Evolutionary conservation across 2,888 invertebrate genomes (phyloP).

Genomic region (Drosophila peninsularis): DNA sequence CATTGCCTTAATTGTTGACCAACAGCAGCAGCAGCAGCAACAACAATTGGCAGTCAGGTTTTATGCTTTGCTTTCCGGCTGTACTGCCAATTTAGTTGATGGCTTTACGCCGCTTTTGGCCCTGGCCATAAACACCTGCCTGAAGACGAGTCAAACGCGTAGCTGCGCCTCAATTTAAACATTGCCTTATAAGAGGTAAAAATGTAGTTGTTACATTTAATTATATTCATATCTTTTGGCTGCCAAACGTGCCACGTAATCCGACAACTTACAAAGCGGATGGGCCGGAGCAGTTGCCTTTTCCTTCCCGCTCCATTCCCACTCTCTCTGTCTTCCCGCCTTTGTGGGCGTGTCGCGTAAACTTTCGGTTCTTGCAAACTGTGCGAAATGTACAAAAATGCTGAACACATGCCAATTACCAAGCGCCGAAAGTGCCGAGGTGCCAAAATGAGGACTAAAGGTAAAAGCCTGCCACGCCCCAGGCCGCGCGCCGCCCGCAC

Average conservation of each 20-base stretch:
- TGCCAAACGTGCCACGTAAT: conserved; percentile 73
- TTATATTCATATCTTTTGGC: conserved; percentile 76
- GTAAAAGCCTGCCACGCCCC: conserved; percentile 55
- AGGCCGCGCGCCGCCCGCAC: conserved; percentile 10
- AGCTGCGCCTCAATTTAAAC: conserved; percentile 53
- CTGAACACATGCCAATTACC: conserved; percentile 80
- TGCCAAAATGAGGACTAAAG: conserved; percentile 74
- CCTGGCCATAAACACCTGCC: conserved; percentile 57
- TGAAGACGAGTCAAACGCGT: conserved; percentile 21
- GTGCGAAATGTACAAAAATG: conserved; percentile 77
- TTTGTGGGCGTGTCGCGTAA: conserved; percentile 47
- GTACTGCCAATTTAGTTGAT: conserved; percentile 70
- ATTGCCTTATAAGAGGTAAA: conserved; percentile 66
- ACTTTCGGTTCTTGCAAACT: conserved; percentile 64
- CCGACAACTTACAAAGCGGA: conserved; percentile 59
- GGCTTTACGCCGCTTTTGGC: conserved; percentile 58
- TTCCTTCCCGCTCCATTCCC: neutral
- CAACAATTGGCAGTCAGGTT: conserved; percentile 65
- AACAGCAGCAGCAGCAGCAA: conserved; percentile 41
- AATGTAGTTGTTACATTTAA: conserved; percentile 79
- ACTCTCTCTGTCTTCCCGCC: neutral
- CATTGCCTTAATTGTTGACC: conserved; percentile 77
- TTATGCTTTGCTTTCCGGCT: conserved; percentile 40
- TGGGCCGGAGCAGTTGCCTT: conserved; percentile 5
- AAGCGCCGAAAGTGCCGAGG: conserved; percentile 66